phyloP scores from a whole-genome alignment of 2,797 vertebrate genomes.

The Hipposideros larvatus region DNA sequence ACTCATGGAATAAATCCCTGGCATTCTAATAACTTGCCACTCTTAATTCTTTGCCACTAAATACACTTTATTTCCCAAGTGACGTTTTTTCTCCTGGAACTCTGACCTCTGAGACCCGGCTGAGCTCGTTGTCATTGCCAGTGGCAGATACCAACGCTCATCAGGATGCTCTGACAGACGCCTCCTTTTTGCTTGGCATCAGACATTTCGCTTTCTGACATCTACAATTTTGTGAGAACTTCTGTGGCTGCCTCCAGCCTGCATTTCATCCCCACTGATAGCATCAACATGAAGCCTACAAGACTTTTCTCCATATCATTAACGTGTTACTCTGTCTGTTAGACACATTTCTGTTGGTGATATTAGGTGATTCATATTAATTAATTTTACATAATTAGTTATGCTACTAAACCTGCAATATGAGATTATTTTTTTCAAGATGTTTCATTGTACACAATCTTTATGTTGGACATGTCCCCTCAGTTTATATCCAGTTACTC shows the following conservation, averaged over 20 bases:
- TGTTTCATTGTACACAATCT: neutral
- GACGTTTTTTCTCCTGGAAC: conserved; percentile 38
- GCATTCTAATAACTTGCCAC: neutral
- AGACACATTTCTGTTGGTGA: neutral
- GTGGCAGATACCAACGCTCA: neutral
- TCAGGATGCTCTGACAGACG: conserved; percentile 30
- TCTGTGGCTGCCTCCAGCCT: neutral
- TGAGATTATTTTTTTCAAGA: neutral
- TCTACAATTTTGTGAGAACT: conserved; percentile 60
- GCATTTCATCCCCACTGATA: neutral
- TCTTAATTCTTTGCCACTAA: conserved; percentile 68
- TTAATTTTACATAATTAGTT: conserved; percentile 10
- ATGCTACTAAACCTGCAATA: neutral
- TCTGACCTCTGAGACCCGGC: conserved; percentile 23
- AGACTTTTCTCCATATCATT: neutral
- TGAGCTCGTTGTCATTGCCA: conserved; percentile 44
- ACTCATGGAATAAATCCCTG: neutral
- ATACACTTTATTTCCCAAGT: conserved; percentile 22
- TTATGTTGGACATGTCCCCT: neutral
- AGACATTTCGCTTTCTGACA: conserved; percentile 67
- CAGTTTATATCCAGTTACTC: neutral
- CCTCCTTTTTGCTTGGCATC: conserved; percentile 42
- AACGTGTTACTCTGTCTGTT: neutral
- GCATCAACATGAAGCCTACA: neutral
- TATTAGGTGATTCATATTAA: neutral